phyloP scores from a whole-genome alignment of 2,888 invertebrate species.

The Stegophylla sp. region DNA sequence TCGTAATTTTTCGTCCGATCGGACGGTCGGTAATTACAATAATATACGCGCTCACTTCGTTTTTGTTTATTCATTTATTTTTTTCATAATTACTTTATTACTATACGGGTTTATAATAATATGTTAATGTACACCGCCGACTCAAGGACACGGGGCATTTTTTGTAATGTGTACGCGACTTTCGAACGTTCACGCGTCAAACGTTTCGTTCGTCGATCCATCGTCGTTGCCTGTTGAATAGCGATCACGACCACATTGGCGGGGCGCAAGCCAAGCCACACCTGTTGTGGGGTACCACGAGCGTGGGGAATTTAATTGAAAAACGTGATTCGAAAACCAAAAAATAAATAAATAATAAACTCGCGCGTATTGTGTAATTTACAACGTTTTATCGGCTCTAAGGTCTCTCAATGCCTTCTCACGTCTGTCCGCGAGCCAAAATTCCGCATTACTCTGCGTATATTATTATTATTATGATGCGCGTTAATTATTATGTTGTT shows the following conservation, averaged over 20 bases:
- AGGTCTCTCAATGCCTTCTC: not conserved
- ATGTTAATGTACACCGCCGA: constrained; percentile 7
- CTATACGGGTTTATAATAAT: not conserved
- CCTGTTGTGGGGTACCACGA: not conserved
- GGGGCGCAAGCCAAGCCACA: not conserved
- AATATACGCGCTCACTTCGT: not conserved
- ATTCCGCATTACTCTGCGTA: not conserved
- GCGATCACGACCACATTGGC: not conserved
- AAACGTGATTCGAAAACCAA: constrained; percentile 30
- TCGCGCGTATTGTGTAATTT: too few species aligned
- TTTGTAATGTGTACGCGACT: constrained; percentile 27
- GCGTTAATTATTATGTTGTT: not conserved
- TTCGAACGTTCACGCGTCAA: not conserved
- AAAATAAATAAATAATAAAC: too few species aligned
- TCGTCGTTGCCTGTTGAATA: not conserved
- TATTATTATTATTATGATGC: not conserved
- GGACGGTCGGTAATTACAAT: not conserved
- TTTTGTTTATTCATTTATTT: too few species aligned
- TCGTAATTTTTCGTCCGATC: not conserved
- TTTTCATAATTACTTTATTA: constrained; percentile 7
- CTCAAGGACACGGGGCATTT: constrained; percentile 21
- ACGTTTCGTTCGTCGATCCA: not conserved
- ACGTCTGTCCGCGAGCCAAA: not conserved
- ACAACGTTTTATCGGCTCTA: not conserved
- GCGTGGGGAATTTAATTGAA: constrained; percentile 19